Evolutionary conservation across 2,888 invertebrate species (phyloP).

Genomic region (Calameuta idolon): DNA sequence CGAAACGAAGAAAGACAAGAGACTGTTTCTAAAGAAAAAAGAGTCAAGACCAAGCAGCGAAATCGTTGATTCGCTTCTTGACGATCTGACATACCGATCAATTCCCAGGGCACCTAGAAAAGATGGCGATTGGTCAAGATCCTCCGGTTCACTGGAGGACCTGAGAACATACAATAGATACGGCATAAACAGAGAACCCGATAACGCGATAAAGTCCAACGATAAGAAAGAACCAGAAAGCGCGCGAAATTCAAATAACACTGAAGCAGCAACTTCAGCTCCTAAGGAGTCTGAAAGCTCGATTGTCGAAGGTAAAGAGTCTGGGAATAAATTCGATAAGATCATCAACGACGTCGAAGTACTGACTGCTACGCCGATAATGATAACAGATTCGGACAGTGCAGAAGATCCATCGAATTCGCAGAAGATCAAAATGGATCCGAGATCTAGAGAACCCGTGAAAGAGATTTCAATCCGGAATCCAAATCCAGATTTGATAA

Average conservation of each 20-base stretch:
- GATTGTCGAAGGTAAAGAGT: neutral
- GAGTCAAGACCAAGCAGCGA: constrained; percentile 32
- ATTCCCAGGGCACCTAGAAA: constrained; percentile 13
- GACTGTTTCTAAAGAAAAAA: constrained; percentile 46
- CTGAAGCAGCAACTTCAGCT: neutral
- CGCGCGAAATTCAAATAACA: neutral
- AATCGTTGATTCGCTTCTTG: constrained; percentile 27
- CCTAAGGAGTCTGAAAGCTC: neutral
- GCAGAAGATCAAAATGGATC: neutral
- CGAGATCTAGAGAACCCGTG: neutral
- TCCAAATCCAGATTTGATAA: constrained; percentile 34
- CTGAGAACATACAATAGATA: neutral
- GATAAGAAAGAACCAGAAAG: neutral
- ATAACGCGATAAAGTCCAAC: neutral
- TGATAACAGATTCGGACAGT: constrained; percentile 21
- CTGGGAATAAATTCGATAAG: neutral
- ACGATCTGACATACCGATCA: constrained; percentile 21
- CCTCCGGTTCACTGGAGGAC: neutral
- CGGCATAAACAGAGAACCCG: neutral
- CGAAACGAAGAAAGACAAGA: constrained; percentile 20
- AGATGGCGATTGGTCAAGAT: neutral
- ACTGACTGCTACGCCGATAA: constrained; percentile 21
- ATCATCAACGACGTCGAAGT: neutral
- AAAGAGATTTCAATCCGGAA: constrained; percentile 27
- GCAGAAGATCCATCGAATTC: constrained; percentile 22